phyloP scores from a whole-genome alignment of 2,888 invertebrate genomes.

The Calameuta idolon region DNA sequence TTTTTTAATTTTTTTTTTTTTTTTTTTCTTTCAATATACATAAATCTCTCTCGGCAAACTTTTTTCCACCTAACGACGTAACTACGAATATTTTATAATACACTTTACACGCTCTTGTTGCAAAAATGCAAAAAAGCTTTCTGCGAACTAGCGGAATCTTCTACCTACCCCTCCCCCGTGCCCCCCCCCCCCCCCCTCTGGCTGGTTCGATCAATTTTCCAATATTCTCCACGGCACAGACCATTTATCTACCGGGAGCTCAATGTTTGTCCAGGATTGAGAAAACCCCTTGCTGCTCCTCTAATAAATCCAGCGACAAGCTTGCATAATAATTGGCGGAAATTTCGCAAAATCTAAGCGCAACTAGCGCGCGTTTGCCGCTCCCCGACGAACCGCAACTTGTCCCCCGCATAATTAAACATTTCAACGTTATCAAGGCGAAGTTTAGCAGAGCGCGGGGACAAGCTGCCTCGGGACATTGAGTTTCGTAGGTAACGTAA shows the following conservation, averaged over 20 bases:
- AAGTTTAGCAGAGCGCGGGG: constrained; percentile 26
- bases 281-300: neutral
- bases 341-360: neutral
- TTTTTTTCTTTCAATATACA: neutral
- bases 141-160: neutral
- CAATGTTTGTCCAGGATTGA: neutral
- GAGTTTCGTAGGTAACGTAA: neutral
- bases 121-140: neutral
- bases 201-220: neutral
- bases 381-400: neutral
- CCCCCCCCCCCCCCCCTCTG: too few relatives aligned
- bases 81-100: neutral
- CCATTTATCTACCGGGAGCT: neutral
- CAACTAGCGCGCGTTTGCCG: neutral
- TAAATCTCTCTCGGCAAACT: neutral
- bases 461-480: constrained; percentile 11
- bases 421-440: constrained; percentile 36
- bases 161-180: too few relatives aligned
- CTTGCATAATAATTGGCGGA: neutral
- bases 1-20: too few relatives aligned
- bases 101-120: neutral
- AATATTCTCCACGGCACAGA: neutral
- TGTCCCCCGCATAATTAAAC: constrained; percentile 34
- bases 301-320: neutral
- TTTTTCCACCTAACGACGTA: neutral